Evolutionary conservation across 2,888 invertebrate species (phyloP), one percentile per base, ranked within the genome.

Genomic region (Molanna angustata): DNA sequence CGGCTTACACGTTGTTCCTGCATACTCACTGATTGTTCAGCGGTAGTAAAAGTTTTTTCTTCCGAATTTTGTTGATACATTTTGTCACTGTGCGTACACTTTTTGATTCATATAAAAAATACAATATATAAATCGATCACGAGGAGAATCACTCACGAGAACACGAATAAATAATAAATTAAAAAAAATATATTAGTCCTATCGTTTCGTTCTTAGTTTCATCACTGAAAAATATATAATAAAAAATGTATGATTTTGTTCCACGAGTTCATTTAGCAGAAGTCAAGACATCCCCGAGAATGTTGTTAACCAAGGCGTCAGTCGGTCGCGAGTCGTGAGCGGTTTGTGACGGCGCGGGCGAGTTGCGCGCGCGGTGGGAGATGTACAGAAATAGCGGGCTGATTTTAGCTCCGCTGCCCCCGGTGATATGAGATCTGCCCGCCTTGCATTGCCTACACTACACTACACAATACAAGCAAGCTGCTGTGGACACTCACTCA

Each of bases 261-360:
- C 70, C 76, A 76, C 76, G 76, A 76, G 74, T 75, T 77, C 76
- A 76, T 76, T 76, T 82, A 83, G 83, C 83, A 84, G 83, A 83
- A 85, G 82, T 82, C 76, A 85, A 84, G 83, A 85, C 85, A 85
- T 85, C 81, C 82, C 82, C 80, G 82, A 82, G 78, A 71, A 78
- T 79, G 61, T 62, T 62, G 61, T 62, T 62, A 67, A 69, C 84
- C 87, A 88, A 90, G 89, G 89, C 89, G 90, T 90, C 89, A 89
- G 87, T 90, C 89, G 90, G 88, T 88, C 88, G 86, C 87, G 86
- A 87, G 86, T 87, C 84, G 86, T 84, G 84, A 86, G 86, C 86
- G 87, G 86, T 86, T 86, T 86, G 86, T 87, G 85, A 31, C 49
- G 48, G 41, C 40, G 6, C 27, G 22, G 46, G 43, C 43, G n/a